A percentile compares a stretch with the other conserved stretches of the same genome.
Conservation (phyloP, 2,888 invertebrate species). For the Mythimna lalbum region DNA sequence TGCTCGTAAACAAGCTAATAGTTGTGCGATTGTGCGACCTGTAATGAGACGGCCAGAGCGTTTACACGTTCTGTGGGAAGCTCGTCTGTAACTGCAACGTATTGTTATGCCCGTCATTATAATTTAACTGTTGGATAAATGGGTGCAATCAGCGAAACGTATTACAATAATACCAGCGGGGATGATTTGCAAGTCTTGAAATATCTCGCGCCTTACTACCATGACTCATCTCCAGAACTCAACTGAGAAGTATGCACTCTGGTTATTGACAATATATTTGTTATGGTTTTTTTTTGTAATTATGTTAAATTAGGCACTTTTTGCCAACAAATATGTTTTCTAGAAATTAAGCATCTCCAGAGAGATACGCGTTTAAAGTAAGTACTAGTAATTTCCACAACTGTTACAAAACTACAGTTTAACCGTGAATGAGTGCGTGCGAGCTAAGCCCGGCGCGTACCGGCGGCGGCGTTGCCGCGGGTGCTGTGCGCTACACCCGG, state of each 20-base stretch:
- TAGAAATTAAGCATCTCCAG: background rate
- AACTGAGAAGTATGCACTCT: background rate
- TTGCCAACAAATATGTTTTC: background rate
- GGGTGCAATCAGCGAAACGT: slow-evolving; percentile 24
- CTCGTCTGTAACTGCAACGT: background rate
- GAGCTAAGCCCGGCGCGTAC: background rate
- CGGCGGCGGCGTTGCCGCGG: slow-evolving; percentile 5
- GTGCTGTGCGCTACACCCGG: slow-evolving; percentile 40
- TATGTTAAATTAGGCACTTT: background rate
- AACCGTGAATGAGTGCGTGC: slow-evolving; percentile 24
- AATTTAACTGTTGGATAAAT: slow-evolving; percentile 19
- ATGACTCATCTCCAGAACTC: slow-evolving; percentile 2
- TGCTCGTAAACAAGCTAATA: slow-evolving; percentile 31
- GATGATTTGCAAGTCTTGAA: slow-evolving; percentile 15
- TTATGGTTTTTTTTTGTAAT: too few species aligned
- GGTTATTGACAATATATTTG: background rate
- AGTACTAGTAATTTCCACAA: slow-evolving; percentile 18
- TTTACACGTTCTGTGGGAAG: slow-evolving; percentile 27
- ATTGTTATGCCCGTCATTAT: slow-evolving; percentile 33
- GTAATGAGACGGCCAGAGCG: slow-evolving; percentile 33
- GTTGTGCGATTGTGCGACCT: slow-evolving; percentile 35
- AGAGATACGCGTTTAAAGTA: slow-evolving; percentile 5
- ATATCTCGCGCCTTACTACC: background rate
- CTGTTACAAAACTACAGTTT: slow-evolving; percentile 24
- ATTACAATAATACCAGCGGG: slow-evolving; percentile 3